Evolutionary conservation across 2,113 vertebrate genomes (phyloP).

Genomic region (Chionis minor): DNA sequence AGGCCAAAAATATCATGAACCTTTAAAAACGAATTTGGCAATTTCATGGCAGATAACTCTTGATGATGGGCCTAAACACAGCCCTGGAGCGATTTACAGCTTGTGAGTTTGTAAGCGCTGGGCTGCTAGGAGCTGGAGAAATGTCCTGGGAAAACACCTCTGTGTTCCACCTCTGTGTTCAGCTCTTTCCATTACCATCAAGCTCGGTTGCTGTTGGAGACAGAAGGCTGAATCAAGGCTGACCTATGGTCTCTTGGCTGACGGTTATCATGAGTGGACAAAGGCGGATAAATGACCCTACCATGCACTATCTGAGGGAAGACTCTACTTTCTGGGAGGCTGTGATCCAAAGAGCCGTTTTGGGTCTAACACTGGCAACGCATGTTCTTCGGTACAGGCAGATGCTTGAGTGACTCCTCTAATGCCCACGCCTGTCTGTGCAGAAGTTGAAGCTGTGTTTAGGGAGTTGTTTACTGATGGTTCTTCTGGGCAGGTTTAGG

Average conservation of each 20-base stretch:
- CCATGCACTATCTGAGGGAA: not conserved
- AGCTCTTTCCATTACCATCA: not conserved
- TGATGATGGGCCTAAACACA: not conserved
- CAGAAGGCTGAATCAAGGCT: not conserved
- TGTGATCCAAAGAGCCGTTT: not conserved
- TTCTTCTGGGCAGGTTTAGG: not conserved
- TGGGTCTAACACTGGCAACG: accelerated
- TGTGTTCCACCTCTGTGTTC: not conserved
- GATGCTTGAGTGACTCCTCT: not conserved
- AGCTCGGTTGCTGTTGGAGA: not conserved
- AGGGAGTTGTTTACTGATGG: not conserved
- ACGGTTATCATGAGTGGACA: not conserved
- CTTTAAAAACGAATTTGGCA: conserved; percentile 1
- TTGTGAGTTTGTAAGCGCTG: not conserved
- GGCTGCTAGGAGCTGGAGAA: not conserved
- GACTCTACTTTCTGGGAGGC: not conserved
- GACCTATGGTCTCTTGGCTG: not conserved
- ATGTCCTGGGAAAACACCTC: not conserved
- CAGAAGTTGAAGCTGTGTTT: not conserved
- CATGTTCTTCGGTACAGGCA: accelerated
- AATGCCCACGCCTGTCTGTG: not conserved
- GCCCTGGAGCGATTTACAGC: not conserved
- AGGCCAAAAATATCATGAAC: not conserved
- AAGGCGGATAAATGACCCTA: not conserved
- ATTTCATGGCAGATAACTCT: conserved; percentile 40